A percentile compares a stretch with the other conserved stretches of the same genome.
These are phyloP conservation scores for Apteryx owenii DNA, from an alignment of 2,113 vertebrate genomes.

Conservation along the genomic window DNA sequence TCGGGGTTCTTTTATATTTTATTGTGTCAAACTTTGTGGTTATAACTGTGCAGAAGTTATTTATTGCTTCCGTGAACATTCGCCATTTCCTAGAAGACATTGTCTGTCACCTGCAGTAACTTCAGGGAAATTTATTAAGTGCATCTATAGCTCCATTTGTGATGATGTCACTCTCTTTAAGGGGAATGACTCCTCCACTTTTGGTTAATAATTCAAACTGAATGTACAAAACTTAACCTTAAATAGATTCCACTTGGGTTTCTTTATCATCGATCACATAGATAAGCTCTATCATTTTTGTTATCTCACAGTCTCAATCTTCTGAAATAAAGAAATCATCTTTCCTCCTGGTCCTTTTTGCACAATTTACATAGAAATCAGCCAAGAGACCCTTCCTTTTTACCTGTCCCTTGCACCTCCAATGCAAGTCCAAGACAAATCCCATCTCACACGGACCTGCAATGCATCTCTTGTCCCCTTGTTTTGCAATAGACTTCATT, in stretches of 20 bases:
- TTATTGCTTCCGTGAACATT: slow-evolving; percentile 21
- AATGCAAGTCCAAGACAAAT: neutral
- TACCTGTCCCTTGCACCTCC: neutral
- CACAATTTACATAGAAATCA: neutral
- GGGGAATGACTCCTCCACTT: slow-evolving; percentile 51
- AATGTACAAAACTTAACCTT: slow-evolving; percentile 5
- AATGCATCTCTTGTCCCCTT: neutral
- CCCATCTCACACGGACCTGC: neutral
- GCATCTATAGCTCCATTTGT: slow-evolving; percentile 25
- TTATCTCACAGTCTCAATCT: neutral
- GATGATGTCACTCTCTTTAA: slow-evolving; percentile 61
- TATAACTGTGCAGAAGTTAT: neutral
- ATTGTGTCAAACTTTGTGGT: neutral
- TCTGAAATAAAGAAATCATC: neutral
- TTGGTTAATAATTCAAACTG: slow-evolving; percentile 49
- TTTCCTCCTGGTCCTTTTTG: neutral
- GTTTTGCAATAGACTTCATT: neutral
- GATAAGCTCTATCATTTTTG: neutral
- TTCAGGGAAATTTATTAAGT: slow-evolving; percentile 46
- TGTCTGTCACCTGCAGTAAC: slow-evolving; percentile 48
- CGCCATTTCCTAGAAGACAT: slow-evolving; percentile 49
- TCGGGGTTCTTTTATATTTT: neutral
- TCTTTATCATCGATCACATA: neutral
- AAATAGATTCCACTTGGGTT: slow-evolving; percentile 6
- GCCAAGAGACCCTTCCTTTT: neutral